Evolutionary conservation across 2,113 vertebrate genomes (phyloP).

Genomic region (Leuciscus idus): DNA sequence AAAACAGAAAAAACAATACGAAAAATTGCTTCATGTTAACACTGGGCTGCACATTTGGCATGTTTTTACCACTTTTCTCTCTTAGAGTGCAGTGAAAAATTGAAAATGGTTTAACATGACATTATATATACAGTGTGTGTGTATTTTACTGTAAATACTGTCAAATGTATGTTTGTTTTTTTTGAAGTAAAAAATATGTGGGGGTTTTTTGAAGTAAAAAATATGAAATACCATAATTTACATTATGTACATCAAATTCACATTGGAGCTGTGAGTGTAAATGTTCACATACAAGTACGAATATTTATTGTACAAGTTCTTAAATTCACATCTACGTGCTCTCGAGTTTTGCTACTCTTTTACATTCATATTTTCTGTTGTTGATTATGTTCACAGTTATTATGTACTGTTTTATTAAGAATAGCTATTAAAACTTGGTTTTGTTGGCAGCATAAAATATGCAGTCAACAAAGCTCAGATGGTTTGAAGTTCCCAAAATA

Average conservation of each 20-base stretch:
- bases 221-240: neutral
- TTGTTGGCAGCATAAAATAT: constrained; percentile 11
- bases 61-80: too few relatives aligned
- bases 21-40: too few relatives aligned
- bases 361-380: too few relatives aligned
- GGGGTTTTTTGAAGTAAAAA: neutral
- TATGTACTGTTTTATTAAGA: neutral
- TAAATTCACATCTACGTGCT: too few relatives aligned
- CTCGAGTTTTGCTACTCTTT: too few relatives aligned
- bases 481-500: constrained; percentile 28
- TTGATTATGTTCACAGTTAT: neutral
- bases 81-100: neutral
- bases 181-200: neutral
- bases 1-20: too few relatives aligned
- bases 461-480: constrained; percentile 14
- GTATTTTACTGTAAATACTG: neutral
- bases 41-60: too few relatives aligned
- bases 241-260: too few relatives aligned
- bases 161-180: neutral
- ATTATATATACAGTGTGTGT: neutral
- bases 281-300: too few relatives aligned
- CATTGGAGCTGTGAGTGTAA: too few relatives aligned
- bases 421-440: neutral
- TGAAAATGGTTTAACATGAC: neutral
- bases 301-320: too few relatives aligned